phyloP scores from a whole-genome alignment of 2,113 vertebrate species.

The Megatriorchis doriae region DNA sequence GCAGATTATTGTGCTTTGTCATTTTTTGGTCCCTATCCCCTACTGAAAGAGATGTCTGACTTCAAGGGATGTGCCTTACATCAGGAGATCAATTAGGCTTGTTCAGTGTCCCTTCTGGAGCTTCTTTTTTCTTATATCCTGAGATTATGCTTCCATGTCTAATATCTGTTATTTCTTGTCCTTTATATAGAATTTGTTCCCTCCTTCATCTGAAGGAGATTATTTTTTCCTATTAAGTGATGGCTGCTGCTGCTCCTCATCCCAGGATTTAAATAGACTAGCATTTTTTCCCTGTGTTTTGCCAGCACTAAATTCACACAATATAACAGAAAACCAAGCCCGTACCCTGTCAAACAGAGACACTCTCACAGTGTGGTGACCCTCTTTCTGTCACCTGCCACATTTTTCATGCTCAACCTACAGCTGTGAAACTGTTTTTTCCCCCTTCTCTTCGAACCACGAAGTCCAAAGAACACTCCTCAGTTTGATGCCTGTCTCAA shows the following conservation, averaged over 20 bases:
- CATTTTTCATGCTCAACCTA: conserved; percentile 24
- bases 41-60: background rate
- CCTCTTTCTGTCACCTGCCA: conserved; percentile 42
- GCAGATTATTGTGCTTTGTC: background rate
- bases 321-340: conserved; percentile 2
- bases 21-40: background rate
- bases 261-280: conserved; percentile 24
- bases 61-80: background rate
- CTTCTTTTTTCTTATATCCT: background rate
- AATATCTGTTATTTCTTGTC: background rate
- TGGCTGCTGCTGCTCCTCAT: background rate
- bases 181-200: background rate
- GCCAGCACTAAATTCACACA: background rate
- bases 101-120: background rate
- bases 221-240: background rate
- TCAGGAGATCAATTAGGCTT: background rate
- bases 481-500: conserved; percentile 14
- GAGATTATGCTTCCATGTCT: background rate
- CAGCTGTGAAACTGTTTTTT: conserved; percentile 38
- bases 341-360: background rate
- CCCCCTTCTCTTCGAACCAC: background rate
- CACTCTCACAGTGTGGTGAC: conserved; percentile 4
- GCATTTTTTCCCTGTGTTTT: background rate
- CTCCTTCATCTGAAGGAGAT: background rate
- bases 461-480: background rate